Base-by-base conservation (phyloP, 2,888 invertebrate species). In the Melinopterus prodromus region DNA sequence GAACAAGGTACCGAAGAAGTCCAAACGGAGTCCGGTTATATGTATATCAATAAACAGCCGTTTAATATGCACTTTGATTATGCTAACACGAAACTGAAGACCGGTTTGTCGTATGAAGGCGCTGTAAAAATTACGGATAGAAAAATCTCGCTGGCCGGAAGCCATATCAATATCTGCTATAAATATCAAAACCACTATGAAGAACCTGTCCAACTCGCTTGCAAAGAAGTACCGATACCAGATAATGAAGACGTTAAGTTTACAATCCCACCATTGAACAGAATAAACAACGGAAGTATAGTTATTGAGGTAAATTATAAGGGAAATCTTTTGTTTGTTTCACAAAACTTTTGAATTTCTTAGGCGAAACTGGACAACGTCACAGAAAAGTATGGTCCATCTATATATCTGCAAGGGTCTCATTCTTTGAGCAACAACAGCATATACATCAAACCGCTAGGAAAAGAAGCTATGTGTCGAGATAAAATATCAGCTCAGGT, bases 21-120 rank as follows among this genome's bases (percentile, higher is more conserved):
- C 87, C 93, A 93, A 86, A 92, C 93, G 72, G 91, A 92, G 0
- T 92, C 91, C 3, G 92, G 92, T 15, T 91, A 92, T 6, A 92
- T 92, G 0, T 88, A 91, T 16, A 91, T 94, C 0, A 90, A 92
- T 0, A 91, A 92, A 80, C 90, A 92, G 69, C 90, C 92, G 0
- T 88, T 93, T 38, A 90, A 90, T 6, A 84, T 94, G 77, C 92
- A 93, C 85, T 94, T 94, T 84, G 86, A 91, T 0, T 92, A 92
- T 71, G 91, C 91, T 9, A 89, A 91, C 6, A 90, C 91, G 12
- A 92, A 93, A 80, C 93, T 94, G 84, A 93, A 94, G 78, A 93
- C 94, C 0, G 94, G 93, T n/a, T 88, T 96, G 16, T 94, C 95
- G 0, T 95, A 93, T 84, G 92, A 92, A 83, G 91, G 94, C 77